A percentile compares a stretch with the other conserved stretches of the same genome.
Evolutionary conservation across 2,888 invertebrate species (phyloP).

Genomic region (Erebia palarica): DNA sequence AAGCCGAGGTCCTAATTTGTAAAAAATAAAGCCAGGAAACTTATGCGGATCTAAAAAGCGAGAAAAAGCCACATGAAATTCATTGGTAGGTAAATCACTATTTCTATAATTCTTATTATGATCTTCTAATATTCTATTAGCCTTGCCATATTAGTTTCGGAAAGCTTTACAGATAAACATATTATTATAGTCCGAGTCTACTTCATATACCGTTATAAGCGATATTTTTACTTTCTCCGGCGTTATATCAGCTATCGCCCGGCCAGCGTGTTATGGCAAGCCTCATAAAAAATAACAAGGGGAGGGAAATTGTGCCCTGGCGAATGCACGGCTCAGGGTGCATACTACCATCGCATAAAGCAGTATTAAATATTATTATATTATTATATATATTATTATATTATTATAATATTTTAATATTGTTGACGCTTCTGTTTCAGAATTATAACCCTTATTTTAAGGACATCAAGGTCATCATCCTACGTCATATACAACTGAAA

Average conservation of each 20-base stretch:
- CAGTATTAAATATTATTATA: no score
- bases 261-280: constrained; percentile 32
- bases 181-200: constrained; percentile 8
- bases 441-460: no score
- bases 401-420: no score
- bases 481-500: no score
- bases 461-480: no score
- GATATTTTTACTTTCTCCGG: constrained; percentile 22
- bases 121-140: constrained; percentile 4
- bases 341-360: no score
- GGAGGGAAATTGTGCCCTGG: constrained; percentile 28
- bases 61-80: not conserved
- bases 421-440: no score
- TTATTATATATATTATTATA: no score
- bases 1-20: no score
- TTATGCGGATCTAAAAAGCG: no score
- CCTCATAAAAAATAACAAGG: constrained; percentile 40
- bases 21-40: no score
- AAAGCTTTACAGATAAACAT: constrained; percentile 15
- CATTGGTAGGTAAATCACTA: not conserved
- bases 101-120: not conserved
- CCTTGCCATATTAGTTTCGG: constrained; percentile 11
- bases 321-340: constrained; percentile 29
- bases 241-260: constrained; percentile 25
- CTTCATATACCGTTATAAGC: constrained; percentile 16